Base-by-base conservation (phyloP, 2,888 invertebrate species). In the Tiliacea citrago region DNA sequence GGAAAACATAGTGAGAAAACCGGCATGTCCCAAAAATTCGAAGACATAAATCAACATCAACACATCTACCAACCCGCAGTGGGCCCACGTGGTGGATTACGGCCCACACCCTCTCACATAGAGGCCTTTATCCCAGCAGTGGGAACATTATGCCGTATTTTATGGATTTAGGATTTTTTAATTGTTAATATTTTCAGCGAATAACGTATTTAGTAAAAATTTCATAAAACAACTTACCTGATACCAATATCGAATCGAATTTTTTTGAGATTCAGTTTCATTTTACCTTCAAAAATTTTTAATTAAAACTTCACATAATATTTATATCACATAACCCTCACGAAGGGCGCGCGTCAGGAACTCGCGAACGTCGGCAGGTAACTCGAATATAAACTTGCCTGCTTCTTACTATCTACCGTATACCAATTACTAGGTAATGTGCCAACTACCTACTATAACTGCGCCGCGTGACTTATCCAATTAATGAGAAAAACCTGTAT, bases 201-300 rank as follows among this genome's bases (percentile, higher is more conserved):
- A 6, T n/a, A 16, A 39, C 21, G 12, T 10, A 13, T 13, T 35
- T 24, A 18, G 12, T 13, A 47, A 62, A 29, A 6, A 47, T 5
- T 1, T 16, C 9, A 65, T 13, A 53, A 67, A 67, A 13, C 13
- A n/a, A 72, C 81, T 84, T 39, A 82, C 84, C 71, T 47, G 2
- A 68, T 42, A 61, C 53, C 47, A 4, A 35, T 21, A 29, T 70
- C 63, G 12, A 80, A 73, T 12, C 67, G 58, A 61, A 61, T 75
- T 70, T 63, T 84, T 49, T 84, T 84, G 16, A 63, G 47, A 65
- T 67, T 62, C 0, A 55, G 53, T 67, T 75, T 75, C 81, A 84
- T 83, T 60, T 57, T 61, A 1, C 3, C 8, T 7, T 35, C 6
- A 16, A 63, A 62, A 24, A 13, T n/a, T 8, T 39, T 47, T 53